These are phyloP conservation scores for Rosalia funebris DNA, from an alignment of 2,888 invertebrate genomes.

Conservation along the genomic window DNA sequence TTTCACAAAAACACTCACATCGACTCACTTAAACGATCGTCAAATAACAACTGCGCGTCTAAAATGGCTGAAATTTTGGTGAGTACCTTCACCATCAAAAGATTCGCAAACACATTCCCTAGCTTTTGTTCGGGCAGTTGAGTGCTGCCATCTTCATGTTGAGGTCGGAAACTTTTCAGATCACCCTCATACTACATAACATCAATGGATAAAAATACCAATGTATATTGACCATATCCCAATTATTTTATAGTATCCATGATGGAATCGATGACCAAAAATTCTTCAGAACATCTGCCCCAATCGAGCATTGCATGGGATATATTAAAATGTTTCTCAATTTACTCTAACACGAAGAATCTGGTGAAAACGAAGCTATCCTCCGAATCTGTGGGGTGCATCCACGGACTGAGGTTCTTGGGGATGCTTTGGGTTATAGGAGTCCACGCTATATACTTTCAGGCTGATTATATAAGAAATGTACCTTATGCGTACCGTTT, in stretches of 20 bases:
- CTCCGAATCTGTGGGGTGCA: constrained; percentile 57
- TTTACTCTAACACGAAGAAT: constrained; percentile 63
- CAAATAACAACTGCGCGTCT: too few species aligned
- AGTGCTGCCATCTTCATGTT: too few species aligned
- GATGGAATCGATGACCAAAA: constrained; percentile 38
- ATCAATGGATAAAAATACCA: too few species aligned
- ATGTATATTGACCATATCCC: too few species aligned
- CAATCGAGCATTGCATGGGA: constrained; percentile 44
- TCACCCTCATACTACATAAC: too few species aligned
- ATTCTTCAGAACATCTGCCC: constrained; percentile 20
- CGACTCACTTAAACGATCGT: too few species aligned
- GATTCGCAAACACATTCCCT: too few species aligned
- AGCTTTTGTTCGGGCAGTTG: too few species aligned
- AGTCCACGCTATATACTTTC: constrained; percentile 65
- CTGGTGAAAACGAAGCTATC: constrained; percentile 61
- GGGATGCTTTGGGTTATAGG: constrained; percentile 70
- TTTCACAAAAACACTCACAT: too few species aligned
- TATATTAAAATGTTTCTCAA: constrained; percentile 65
- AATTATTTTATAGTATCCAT: constrained; percentile 43
- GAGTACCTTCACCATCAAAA: too few species aligned
- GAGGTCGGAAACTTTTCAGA: too few species aligned
- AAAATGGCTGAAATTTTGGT: too few species aligned
- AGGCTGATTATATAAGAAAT: constrained; percentile 61
- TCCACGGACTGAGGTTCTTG: constrained; percentile 68
- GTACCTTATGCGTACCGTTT: constrained; percentile 57